A percentile compares a stretch with the other conserved stretches of the same genome.
These are phyloP conservation scores for Hyaena hyaena DNA, from an alignment of 2,113 vertebrate species.

Conservation along the genomic window DNA sequence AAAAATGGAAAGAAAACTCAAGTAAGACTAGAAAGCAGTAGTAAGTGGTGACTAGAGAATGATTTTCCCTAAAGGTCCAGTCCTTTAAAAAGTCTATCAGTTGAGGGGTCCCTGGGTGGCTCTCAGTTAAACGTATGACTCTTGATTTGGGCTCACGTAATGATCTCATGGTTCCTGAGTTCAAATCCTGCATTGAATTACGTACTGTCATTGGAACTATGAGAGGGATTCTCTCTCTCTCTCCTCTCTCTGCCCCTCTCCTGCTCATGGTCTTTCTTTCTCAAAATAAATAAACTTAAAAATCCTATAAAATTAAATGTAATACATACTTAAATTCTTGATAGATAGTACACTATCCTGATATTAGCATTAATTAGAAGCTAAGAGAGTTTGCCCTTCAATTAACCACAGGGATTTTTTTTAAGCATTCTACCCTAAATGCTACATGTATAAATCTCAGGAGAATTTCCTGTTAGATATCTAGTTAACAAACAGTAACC, in stretches of 20 bases:
- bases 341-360: not conserved
- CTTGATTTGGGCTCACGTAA: too few species aligned
- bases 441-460: not conserved
- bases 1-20: not conserved
- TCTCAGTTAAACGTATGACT: too few species aligned
- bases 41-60: not conserved
- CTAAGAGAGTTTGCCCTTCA: not conserved
- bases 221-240: too few species aligned
- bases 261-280: too few species aligned
- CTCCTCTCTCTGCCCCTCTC: too few species aligned
- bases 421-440: not conserved
- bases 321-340: not conserved
- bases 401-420: not conserved
- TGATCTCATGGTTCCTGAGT: too few species aligned
- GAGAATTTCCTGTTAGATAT: not conserved
- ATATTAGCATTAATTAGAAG: constrained; percentile 35
- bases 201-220: too few species aligned
- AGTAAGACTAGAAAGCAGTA: not conserved
- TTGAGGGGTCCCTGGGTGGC: not conserved
- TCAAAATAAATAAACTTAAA: too few species aligned
- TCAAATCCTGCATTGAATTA: too few species aligned
- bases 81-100: not conserved
- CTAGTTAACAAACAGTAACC: not conserved
- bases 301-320: not conserved
- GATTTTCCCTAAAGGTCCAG: not conserved